Base-by-base conservation (phyloP, 2,888 invertebrate genomes). In the Tribolium freemani region DNA sequence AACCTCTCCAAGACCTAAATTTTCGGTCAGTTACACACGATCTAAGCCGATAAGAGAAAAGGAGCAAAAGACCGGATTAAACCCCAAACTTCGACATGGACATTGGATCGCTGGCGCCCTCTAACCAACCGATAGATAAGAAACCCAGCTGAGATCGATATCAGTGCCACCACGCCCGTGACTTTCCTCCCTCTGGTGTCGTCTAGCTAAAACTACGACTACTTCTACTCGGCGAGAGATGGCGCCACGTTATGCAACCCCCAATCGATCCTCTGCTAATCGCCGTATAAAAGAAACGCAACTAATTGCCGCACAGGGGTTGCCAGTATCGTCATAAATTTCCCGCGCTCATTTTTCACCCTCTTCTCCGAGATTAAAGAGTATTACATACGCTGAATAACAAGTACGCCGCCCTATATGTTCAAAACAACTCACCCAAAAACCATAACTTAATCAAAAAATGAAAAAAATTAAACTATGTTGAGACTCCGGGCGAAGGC, bases 281-380 rank as follows among this genome's bases (percentile, higher is more conserved):
- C 48, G 16, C 0, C 0, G 26, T 26, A 26, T 26, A 63, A 53
- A 21, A 57, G 67, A 74, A 46, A 13, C 13, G 20, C 20, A 67
- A 57, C 46, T 57, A 67, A 57, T 67, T 64, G 45, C 45, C 9
- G 16, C 20, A 38, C 2, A 6, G 38, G 69, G 66, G 69, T 26
- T 5, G 5, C 26, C 26, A 26, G 26, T 61, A 60, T 72, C 71
- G 71, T 76, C 75, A 70, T 73, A 72, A 73, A 69, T 71, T 74
- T 69, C 71, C 64, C 56, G 71, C 58, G 13, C 70, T 48, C 72
- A 77, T 77, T 76, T 77, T 75, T 76, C 77, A 73, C 72, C 21
- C 74, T 31, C 66, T 64, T 66, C 53, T 60, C 38, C 71, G 64
- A 76, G 77, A 77, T 77, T 77, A 77, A 76, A 75, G 71, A 64